Base-by-base conservation (phyloP, 2,113 vertebrate genomes). In the Anas platyrhynchos region DNA sequence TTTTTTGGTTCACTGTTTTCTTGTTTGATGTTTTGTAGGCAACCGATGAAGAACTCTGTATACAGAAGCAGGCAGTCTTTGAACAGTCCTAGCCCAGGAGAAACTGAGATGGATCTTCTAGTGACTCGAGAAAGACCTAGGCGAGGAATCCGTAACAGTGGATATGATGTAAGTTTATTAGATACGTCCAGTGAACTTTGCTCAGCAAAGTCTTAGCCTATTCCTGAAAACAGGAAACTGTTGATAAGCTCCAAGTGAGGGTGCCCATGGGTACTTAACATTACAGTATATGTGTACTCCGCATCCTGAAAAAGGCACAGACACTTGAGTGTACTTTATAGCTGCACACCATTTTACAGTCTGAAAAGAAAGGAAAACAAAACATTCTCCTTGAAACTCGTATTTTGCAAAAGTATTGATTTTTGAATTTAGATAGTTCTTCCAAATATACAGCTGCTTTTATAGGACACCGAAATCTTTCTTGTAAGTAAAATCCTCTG, bases 91-190 rank as follows among this genome's bases (percentile, higher is more conserved):
- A 99, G 99, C 90, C 99, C 99, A 8, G 99, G 99, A 84, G 99
- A 99, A 94, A 99, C 99, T 0, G 99, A 99, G 97, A 99, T 99
- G 99, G 99, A 99, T 98, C 98, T 99, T 86, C 98, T 99, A 63
- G 99, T 99, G 91, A 99, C 99, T 91, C 98, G 99, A 89, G 99
- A 99, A 93, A 98, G 99, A 96, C 99, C 99, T 6, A 98, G 99
- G 29, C 99, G 99, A 96, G 99, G 99, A 75, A 99, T 99, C 72
- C 98, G 99, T 7, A 99, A 99, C 98, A 99, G 98, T 11, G 99
- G 99, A 93, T 99, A 99, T 20, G 99, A 99, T 9, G 99, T 99
- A 94, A 99, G 99, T 98, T 77, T 38, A 22, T 36, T 17, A 29
- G 63, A 55, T 16, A 17, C 1, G 29, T 12, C 27, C 61, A 65